Conservation (phyloP, 2,113 vertebrate genomes). For the Ploceus nigricollis region DNA sequence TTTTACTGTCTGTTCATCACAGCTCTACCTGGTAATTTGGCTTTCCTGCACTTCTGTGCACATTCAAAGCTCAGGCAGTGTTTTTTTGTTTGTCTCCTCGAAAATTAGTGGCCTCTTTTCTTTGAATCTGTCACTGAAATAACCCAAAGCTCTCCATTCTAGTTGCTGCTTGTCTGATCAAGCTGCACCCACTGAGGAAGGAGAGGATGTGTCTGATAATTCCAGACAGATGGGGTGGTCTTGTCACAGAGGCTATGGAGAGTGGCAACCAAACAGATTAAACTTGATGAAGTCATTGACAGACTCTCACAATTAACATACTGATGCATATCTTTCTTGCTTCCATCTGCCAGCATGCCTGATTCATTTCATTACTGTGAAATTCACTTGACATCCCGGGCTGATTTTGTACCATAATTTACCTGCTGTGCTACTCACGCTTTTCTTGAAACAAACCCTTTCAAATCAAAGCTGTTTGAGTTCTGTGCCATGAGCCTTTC, state of each 20-base stretch:
- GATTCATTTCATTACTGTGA: constrained; percentile 9
- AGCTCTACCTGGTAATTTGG: background rate
- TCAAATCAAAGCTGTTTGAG: background rate
- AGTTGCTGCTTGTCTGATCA: background rate
- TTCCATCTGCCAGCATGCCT: constrained; percentile 39
- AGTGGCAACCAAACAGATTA: constrained; percentile 36
- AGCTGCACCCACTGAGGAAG: background rate
- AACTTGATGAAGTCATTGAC: constrained; percentile 37
- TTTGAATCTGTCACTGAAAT: background rate
- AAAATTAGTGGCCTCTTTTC: background rate
- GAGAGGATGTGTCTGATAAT: background rate
- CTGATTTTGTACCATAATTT: background rate
- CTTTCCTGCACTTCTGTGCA: background rate
- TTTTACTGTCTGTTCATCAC: background rate
- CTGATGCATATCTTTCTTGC: background rate
- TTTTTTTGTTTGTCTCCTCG: background rate
- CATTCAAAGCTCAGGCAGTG: background rate
- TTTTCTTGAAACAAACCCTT: background rate
- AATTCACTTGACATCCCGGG: background rate
- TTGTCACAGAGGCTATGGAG: background rate
- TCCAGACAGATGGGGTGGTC: constrained; percentile 32
- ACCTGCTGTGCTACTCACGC: background rate
- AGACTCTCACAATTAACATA: constrained; percentile 46
- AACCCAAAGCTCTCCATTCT: background rate
- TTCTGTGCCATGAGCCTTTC: background rate